Conservation (phyloP, 2,888 invertebrate genomes). For the Lasioglossum pauxillum region DNA sequence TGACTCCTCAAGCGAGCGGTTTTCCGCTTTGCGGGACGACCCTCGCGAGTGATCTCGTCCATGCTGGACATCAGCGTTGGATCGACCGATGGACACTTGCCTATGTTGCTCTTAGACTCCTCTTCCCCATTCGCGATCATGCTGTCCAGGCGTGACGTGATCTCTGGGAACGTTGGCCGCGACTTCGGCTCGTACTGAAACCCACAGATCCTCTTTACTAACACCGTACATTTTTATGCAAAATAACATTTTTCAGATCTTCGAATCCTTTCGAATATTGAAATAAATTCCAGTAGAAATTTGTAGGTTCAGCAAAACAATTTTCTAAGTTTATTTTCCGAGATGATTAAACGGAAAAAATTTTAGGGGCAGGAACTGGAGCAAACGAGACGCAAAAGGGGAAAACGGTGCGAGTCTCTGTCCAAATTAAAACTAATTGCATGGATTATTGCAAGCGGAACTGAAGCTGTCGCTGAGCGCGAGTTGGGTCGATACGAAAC, state of each 20-base stretch:
- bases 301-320: neutral
- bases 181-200: constrained; percentile 94
- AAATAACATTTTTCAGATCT: neutral
- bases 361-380: neutral
- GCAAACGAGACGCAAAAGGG: neutral
- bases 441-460: neutral
- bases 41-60: constrained; percentile 79
- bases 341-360: neutral
- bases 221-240: neutral
- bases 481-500: constrained; percentile 6
- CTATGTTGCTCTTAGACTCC: constrained; percentile 71
- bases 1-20: constrained; percentile 78
- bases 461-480: neutral
- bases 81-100: constrained; percentile 79
- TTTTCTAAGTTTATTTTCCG: neutral
- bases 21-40: constrained; percentile 73
- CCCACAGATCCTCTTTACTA: neutral
- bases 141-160: constrained; percentile 87
- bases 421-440: constrained; percentile 4
- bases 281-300: neutral
- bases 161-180: constrained; percentile 94
- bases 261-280: too few species aligned
- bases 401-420: neutral
- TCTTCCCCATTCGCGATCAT: constrained; percentile 85
- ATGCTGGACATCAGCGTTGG: constrained; percentile 79